Evolutionary conservation across 2,797 vertebrate species (phyloP), one percentile per base, ranked within the genome.

Genomic region (Liparis tanakae): DNA sequence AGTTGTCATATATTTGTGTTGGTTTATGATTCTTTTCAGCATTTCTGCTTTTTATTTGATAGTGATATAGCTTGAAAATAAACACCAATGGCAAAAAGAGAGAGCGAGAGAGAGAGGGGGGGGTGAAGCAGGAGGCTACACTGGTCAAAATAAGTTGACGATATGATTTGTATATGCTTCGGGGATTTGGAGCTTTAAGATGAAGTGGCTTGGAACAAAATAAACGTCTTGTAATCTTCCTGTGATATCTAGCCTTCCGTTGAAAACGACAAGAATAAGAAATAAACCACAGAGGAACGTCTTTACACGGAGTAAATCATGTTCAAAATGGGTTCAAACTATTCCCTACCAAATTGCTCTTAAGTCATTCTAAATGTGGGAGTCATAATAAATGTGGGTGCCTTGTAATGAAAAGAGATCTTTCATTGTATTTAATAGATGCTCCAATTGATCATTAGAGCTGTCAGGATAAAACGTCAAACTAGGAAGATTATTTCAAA

Each of bases 71-170:
- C 55, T 57, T n/a, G 33, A 12, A 36, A 6, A 25, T 13, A 30
- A 54, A 15, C 53, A 54, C 12, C 22, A 54, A 54, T 30, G 50
- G n/a, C 10, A 20, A 30, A 30, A 30, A n/a, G n/a, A n/a, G 10
- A 22, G 54, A 9, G 15, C 17, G 30, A 30, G 13, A 30, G 10
- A 22, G 54, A 9, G 15, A 34, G 30, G 15, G 13, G 15, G 25
- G 53, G 51, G 51, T 36, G 61, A 72, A 58, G 67, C 43, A 20
- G 62, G 3, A 10, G 43, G 18, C 69, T 25, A 3, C 12, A 53
- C 25, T 64, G 55, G 57, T 74, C 67, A 69, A 69, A 84, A 82
- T 72, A 64, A 58, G 58, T 67, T 81, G 71, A 72, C 83, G 82
- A 41, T 67, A 65, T 82, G 80, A 80, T 53, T 75, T 83, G 73